Conservation (phyloP, 2,888 invertebrate species). For the Lasioglossum villosulum region DNA sequence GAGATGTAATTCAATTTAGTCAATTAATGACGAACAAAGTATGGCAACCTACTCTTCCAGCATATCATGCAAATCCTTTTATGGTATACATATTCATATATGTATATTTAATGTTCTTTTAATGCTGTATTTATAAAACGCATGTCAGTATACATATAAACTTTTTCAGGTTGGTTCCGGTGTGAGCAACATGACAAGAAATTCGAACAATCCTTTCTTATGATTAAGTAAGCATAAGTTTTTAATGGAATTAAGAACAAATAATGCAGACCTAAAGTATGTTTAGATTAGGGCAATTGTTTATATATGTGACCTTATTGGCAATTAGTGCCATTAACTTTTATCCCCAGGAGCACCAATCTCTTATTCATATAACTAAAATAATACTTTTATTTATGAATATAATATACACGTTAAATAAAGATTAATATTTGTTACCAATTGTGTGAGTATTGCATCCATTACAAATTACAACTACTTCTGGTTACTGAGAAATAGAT, state of each 20-base stretch:
- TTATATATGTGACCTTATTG: conserved; percentile 81
- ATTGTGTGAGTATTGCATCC: conserved; percentile 55
- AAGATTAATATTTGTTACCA: conserved; percentile 84
- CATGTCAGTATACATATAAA: conserved; percentile 4
- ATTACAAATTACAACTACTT: conserved; percentile 26
- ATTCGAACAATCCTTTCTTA: conserved; percentile 88
- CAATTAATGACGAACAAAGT: conserved; percentile 82
- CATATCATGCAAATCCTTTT: conserved; percentile 84
- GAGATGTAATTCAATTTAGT: conserved; percentile 83
- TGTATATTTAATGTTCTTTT: conserved; percentile 47
- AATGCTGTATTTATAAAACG: conserved; percentile 1
- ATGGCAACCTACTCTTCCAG: conserved; percentile 82
- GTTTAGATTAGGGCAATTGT: conserved; percentile 79
- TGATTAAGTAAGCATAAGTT: conserved; percentile 81
- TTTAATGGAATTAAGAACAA: conserved; percentile 78
- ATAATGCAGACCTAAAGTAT: conserved; percentile 78
- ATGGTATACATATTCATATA: conserved; percentile 76
- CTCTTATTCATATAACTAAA: conserved; percentile 79
- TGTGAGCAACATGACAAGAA: conserved; percentile 81
- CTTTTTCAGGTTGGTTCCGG: conserved; percentile 80
- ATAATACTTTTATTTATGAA: conserved; percentile 83
- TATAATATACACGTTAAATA: conserved; percentile 82
- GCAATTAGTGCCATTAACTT: conserved; percentile 82
- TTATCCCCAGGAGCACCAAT: conserved; percentile 79
- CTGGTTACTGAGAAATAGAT: background rate